Conservation (phyloP, 37 sponge, comb jelly and placozoan genomes). For the Eunapius fragilis region DNA sequence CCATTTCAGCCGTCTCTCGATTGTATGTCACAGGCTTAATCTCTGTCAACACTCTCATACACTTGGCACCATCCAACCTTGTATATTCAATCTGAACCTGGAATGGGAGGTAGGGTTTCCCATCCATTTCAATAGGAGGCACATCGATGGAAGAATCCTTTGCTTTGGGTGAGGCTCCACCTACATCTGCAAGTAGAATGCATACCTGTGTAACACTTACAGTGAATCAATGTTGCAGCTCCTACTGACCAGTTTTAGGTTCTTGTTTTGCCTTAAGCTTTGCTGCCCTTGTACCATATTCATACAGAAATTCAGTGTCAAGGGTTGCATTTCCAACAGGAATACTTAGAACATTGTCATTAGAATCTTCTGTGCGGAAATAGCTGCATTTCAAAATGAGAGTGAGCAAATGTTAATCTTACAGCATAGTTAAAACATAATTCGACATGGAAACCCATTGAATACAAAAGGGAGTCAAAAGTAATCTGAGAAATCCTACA, state of each 20-base stretch:
- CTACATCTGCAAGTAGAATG: neutral
- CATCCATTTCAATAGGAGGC: conserved; percentile 62
- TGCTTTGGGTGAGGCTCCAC: neutral
- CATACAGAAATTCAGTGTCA: conserved; percentile 85
- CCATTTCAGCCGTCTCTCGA: conserved; percentile 77
- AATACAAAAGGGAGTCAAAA: too few relatives aligned
- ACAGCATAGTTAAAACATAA: neutral
- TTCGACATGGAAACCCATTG: neutral
- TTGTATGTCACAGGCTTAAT: conserved; percentile 79
- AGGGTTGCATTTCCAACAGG: conserved; percentile 88
- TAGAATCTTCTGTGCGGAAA: conserved; percentile 70
- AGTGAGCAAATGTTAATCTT: neutral
- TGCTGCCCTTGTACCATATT: conserved; percentile 72
- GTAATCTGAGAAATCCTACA: too few relatives aligned
- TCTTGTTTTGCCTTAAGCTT: neutral
- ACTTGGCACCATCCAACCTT: conserved; percentile 66
- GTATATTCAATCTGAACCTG: conserved; percentile 89
- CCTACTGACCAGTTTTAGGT: neutral
- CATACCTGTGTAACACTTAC: too few relatives aligned
- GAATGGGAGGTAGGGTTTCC: conserved; percentile 77
- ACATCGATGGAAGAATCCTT: neutral
- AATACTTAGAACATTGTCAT: conserved; percentile 49
- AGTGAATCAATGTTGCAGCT: too few relatives aligned
- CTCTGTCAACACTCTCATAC: conserved; percentile 74
- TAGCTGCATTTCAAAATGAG: conserved; percentile 34